Conservation (phyloP, 2,797 vertebrate genomes). For the Urophycis tenuis region DNA sequence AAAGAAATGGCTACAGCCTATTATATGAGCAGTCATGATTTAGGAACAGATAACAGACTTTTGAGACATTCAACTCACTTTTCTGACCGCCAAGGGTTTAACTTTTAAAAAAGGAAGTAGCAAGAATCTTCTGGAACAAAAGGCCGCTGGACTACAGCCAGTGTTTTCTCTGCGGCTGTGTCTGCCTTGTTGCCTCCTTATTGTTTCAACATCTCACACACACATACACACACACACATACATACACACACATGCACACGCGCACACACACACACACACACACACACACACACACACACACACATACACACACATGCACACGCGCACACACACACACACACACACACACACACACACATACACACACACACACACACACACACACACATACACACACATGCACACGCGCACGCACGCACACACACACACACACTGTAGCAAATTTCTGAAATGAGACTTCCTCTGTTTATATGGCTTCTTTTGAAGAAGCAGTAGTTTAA, state of each 20-base stretch:
- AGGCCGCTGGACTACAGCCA: constrained; percentile 23
- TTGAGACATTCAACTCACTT: neutral
- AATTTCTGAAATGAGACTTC: constrained; percentile 55
- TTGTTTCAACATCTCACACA: constrained; percentile 49
- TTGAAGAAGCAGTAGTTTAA: constrained; percentile 57
- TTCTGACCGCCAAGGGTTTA: neutral
- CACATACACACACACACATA: constrained; percentile 20
- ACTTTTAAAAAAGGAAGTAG: neutral
- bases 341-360: constrained; percentile 13
- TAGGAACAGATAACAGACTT: neutral
- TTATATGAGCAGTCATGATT: neutral
- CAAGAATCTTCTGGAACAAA: constrained; percentile 7
- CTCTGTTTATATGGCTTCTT: constrained; percentile 61
- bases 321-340: constrained; percentile 21
- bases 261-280: constrained; percentile 22
- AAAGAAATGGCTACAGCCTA: neutral
- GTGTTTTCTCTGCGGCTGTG: constrained; percentile 33
- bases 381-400: constrained; percentile 21
- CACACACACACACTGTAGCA: constrained; percentile 21
- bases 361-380: constrained; percentile 14
- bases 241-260: constrained; percentile 2
- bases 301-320: constrained; percentile 6
- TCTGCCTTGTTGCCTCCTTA: constrained; percentile 47
- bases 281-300: constrained; percentile 24
- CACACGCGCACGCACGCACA: constrained; percentile 6